phyloP scores from a whole-genome alignment of 2,888 invertebrate species.

The Heterodera filipjevi region DNA sequence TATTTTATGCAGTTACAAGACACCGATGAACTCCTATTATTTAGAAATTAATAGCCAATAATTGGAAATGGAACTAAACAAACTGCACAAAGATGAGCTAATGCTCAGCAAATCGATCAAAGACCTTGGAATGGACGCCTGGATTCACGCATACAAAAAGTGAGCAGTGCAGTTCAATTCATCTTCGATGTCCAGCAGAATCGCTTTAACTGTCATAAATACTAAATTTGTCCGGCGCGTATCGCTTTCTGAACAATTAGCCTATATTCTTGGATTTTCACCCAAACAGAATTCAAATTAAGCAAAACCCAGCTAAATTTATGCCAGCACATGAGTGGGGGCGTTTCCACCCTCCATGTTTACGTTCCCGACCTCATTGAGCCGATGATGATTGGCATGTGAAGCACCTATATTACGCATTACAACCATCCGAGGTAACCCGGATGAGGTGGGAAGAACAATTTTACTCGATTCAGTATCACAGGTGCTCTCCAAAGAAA shows the following conservation, averaged over 20 bases:
- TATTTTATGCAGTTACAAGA: neutral
- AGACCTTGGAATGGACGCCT: neutral
- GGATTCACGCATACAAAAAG: conserved; percentile 1
- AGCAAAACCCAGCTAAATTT: neutral
- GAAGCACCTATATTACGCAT: conserved; percentile 34
- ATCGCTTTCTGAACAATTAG: conserved; percentile 7
- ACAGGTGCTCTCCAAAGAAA: no score
- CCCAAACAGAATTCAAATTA: neutral
- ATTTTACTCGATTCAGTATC: conserved; percentile 25
- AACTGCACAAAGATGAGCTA: no score
- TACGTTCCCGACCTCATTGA: conserved; percentile 37
- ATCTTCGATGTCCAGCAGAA: neutral
- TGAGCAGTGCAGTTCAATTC: neutral
- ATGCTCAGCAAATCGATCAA: neutral
- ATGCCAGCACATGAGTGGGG: conserved; percentile 29
- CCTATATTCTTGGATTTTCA: conserved; percentile 29
- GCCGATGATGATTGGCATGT: conserved; percentile 33
- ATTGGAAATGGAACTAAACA: neutral
- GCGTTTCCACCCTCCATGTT: conserved; percentile 23
- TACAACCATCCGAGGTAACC: conserved; percentile 21
- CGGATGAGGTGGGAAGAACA: conserved; percentile 30
- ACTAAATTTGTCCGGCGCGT: neutral
- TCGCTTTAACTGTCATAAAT: neutral
- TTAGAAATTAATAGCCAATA: neutral
- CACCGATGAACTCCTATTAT: neutral